Evolutionary conservation across 2,888 invertebrate genomes (phyloP).

Genomic region (Mycalesis mineus): DNA sequence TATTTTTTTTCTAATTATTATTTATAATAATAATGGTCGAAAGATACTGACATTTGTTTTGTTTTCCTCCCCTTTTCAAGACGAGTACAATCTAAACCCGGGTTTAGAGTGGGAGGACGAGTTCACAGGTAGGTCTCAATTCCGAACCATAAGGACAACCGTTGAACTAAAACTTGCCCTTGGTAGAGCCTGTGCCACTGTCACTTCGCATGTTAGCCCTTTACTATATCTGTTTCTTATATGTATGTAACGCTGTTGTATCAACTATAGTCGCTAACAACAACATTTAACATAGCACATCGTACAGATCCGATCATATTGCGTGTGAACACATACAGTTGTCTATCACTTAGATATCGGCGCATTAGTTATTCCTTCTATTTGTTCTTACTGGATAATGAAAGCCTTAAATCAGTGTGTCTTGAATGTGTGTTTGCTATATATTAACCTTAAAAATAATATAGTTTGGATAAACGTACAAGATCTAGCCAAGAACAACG

Average conservation of each 20-base stretch:
- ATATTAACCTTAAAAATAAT: no score
- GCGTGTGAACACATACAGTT: slow-evolving; percentile 16
- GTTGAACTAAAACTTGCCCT: slow-evolving; percentile 65
- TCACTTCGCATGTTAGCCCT: slow-evolving; percentile 71
- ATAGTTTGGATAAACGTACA: no score
- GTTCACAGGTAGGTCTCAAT: slow-evolving; percentile 96
- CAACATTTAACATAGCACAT: slow-evolving; percentile 44
- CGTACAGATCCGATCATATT: slow-evolving; percentile 9
- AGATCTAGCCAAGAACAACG: no score
- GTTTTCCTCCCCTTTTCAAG: slow-evolving; percentile 88
- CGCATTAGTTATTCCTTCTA: not conserved
- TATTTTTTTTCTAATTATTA: slow-evolving; percentile 24
- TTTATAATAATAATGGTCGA: slow-evolving; percentile 63
- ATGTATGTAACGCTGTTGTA: slow-evolving; percentile 57
- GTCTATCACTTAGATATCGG: not conserved
- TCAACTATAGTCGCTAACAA: slow-evolving; percentile 56
- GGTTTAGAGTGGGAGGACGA: slow-evolving; percentile 99
- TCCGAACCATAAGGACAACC: slow-evolving; percentile 69
- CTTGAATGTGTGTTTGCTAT: no score
- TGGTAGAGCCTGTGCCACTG: slow-evolving; percentile 72
- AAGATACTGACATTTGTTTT: slow-evolving; percentile 78
- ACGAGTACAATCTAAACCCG: slow-evolving; percentile 99
- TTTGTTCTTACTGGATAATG: no score
- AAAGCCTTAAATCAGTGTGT: no score
- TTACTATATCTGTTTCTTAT: slow-evolving; percentile 53